Percentiles rank a stretch among this genome's conserved stretches.
These are phyloP conservation scores for Paedocypris micromegethes DNA, from an alignment of 2,797 vertebrate genomes.

Conservation along the genomic window DNA sequence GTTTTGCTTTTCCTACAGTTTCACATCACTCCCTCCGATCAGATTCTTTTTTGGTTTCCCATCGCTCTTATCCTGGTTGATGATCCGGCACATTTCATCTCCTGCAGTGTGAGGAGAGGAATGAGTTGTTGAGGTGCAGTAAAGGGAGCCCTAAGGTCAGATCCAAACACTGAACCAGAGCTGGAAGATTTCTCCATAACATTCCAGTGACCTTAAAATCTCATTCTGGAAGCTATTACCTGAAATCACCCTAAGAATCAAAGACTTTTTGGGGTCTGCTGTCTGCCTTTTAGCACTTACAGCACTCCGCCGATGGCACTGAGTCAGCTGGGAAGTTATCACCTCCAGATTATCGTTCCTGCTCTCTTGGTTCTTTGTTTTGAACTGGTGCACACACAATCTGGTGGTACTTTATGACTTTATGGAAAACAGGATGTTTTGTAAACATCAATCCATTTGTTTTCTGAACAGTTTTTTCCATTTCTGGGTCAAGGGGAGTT, in stretches of 20 bases:
- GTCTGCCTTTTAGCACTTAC: slow-evolving; percentile 29
- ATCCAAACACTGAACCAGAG: slow-evolving; percentile 19
- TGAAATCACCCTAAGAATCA: slow-evolving; percentile 53
- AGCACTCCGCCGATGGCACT: slow-evolving; percentile 8
- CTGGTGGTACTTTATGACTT: no score
- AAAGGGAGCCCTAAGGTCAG: slow-evolving; percentile 25
- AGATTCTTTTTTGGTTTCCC: slow-evolving; percentile 7
- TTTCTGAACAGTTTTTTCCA: no score
- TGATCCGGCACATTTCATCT: slow-evolving; percentile 25
- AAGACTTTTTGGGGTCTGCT: slow-evolving; percentile 38
- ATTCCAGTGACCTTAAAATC: slow-evolving; percentile 53
- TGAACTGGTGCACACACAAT: slow-evolving; percentile 12
- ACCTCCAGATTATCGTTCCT: slow-evolving; percentile 7
- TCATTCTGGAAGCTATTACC: slow-evolving; percentile 66
- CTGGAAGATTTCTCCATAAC: slow-evolving; percentile 51
- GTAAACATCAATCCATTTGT: no score
- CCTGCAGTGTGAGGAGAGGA: slow-evolving; percentile 9
- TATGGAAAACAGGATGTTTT: no score
- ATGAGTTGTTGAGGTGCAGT: slow-evolving; percentile 21
- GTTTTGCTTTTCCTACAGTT: slow-evolving; percentile 24
- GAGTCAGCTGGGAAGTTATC: slow-evolving; percentile 28
- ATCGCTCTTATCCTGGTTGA: slow-evolving; percentile 7
- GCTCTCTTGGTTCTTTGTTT: slow-evolving; percentile 1
- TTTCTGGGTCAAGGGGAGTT: no score
- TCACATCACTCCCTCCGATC: slow-evolving; percentile 11